Evolutionary conservation across 1,140 invertebrate species (phyloP), one percentile per base, ranked within the genome.

Genomic region (Bactericera cockerelli): DNA sequence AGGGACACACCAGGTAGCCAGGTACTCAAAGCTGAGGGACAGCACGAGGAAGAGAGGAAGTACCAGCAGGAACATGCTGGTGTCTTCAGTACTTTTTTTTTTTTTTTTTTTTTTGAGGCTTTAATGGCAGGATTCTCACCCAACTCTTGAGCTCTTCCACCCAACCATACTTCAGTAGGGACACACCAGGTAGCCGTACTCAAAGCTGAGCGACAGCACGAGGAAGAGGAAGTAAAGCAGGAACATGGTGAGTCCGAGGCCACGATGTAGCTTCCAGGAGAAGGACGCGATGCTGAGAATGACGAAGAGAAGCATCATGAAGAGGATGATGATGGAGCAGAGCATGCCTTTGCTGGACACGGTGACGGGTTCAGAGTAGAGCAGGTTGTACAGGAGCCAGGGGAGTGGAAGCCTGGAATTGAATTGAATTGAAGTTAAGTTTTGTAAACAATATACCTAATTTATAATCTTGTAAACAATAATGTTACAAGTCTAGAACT

Each of bases 211-310:
- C 67, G 91, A 94, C 62, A 96, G 81, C 36, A 89, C 84, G 64
- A 98, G 86, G 77, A 98, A 98, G 64, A 91, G 83, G 72, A 93
- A 89, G 74, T 98, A 98, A 36, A 97, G 79, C 63, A 96, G 71
- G 77, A 98, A 93, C 93, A 98, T 98, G 67, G 88, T 86, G 72
- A 91, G 82, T 57, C 95, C 95, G 61, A 98, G 82, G 49, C 87
- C 79, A 72, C 83, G 93, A 79, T 93, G 95, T 92, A 98, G 96
- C 73, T 84, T 84, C 95, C 95, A 98, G 70, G 86, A 85, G 77
- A 93, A 96, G 71, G 84, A 84, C 67, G 92, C 92, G 72, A 98
- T 98, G 70, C 89, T 89, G 68, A 90, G 69, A 67, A 98, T 93
- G 64, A 98, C 91, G 72, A 97, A 93, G 56, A 97, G 67, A 57